Conservation (phyloP, 1,140 invertebrate genomes). For the Radopholus similis region DNA sequence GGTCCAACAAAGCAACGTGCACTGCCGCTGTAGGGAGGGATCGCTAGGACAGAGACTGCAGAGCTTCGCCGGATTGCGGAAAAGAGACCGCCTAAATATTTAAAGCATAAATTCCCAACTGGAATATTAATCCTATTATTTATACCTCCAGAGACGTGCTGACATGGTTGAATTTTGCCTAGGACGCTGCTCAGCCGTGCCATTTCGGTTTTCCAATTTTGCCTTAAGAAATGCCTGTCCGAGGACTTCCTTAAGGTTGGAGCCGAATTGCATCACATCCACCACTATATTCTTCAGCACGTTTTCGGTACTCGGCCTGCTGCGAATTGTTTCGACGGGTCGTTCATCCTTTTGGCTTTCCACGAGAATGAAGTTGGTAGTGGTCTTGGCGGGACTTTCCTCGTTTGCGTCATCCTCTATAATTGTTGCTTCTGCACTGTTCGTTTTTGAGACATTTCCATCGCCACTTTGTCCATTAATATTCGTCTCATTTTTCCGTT, state of each 20-base stretch:
- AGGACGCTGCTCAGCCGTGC: too few relatives aligned
- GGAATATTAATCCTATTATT: too few relatives aligned
- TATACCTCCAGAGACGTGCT: too few relatives aligned
- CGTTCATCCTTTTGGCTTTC: background rate
- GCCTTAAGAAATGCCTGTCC: slow-evolving; percentile 14
- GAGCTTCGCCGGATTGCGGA: too few relatives aligned
- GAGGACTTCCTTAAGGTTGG: slow-evolving; percentile 15
- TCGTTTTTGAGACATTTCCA: background rate
- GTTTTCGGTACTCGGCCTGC: too few relatives aligned
- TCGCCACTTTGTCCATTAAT: background rate
- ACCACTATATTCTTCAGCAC: slow-evolving; percentile 19
- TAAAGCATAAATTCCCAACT: too few relatives aligned
- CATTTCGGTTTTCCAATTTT: background rate
- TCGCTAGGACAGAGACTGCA: background rate
- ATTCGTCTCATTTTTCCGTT: background rate
- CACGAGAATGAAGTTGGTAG: too few relatives aligned
- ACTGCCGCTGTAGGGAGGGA: background rate
- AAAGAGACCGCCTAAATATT: too few relatives aligned
- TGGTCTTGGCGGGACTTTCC: too few relatives aligned
- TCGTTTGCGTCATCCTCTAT: background rate
- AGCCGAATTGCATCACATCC: slow-evolving; percentile 1
- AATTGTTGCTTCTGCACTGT: too few relatives aligned
- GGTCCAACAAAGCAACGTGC: background rate
- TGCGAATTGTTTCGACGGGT: background rate
- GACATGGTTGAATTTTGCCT: too few relatives aligned